These are phyloP conservation scores for Eulemur macaco DNA, from an alignment of 2,113 vertebrate species.

Conservation along the genomic window DNA sequence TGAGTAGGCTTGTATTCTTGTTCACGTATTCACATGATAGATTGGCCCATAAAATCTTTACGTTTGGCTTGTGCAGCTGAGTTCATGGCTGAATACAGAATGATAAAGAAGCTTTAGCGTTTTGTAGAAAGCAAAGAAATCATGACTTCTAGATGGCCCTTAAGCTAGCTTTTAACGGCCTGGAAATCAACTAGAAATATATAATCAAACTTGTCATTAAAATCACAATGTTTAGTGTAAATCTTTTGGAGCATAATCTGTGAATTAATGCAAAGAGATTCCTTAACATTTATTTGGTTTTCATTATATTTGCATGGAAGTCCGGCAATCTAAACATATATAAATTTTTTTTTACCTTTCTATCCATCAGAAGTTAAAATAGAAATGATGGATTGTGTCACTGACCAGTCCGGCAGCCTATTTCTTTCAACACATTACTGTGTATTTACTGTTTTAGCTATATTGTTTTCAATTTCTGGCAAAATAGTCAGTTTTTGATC, in stretches of 20 bases:
- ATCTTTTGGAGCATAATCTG: constrained; percentile 73
- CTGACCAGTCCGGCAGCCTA: constrained; percentile 60
- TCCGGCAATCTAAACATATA: constrained; percentile 50
- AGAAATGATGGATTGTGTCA: constrained; percentile 69
- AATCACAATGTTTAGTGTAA: constrained; percentile 66
- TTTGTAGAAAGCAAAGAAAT: constrained; percentile 76
- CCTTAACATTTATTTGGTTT: constrained; percentile 73
- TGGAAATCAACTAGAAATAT: constrained; percentile 74
- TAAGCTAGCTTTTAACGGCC: constrained; percentile 76
- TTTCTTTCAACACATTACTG: constrained; percentile 76
- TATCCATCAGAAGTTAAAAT: constrained; percentile 71
- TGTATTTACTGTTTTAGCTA: constrained; percentile 76
- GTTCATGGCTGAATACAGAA: constrained; percentile 74
- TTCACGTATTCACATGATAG: constrained; percentile 76
- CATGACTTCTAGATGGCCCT: constrained; percentile 72
- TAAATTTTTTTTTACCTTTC: constrained; percentile 58
- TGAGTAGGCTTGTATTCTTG: constrained; percentile 74
- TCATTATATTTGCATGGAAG: constrained; percentile 74
- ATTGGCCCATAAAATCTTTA: constrained; percentile 77
- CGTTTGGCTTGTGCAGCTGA: constrained; percentile 75
- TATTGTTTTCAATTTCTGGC: constrained; percentile 76
- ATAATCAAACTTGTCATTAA: constrained; percentile 76
- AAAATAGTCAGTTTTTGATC: constrained; percentile 73
- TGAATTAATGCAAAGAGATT: constrained; percentile 74
- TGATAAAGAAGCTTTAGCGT: constrained; percentile 75